Evolutionary conservation across 2,888 invertebrate genomes (phyloP), one percentile per base, ranked within the genome.

Genomic region (Rhagium mordax): DNA sequence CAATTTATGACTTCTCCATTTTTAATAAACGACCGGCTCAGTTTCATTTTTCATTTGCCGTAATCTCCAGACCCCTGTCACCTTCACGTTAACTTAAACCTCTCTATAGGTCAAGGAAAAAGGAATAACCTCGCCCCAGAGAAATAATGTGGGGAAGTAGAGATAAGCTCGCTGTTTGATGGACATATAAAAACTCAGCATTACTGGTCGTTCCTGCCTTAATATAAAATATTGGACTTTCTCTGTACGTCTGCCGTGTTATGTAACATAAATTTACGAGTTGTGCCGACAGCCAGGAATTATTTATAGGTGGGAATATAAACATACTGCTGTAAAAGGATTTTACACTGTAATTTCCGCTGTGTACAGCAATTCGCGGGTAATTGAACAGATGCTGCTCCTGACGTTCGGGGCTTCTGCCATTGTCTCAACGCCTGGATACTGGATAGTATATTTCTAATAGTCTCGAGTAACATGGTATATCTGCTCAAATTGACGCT

Each of bases 181-280:
- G 61, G 47, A 47, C 61, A 7, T n/a, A 47, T 61, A 47, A 61
- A 61, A 61, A 61, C 16, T n/a, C 55, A 55, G 24, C 55, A n/a
- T 18, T 55, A 55, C 20, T 21, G 24, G 55, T 20, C 55, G 55
- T 55, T 55, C 15, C 24, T 24, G 24, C 20, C 24, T 24, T 55
- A 55, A 55, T 55, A n/a, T 24, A 13, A 24, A 55, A 20, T n/a
- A 49, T 18, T 53, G 20, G 21, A 13, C 13, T 53, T n/a, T n/a
- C 53, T 13, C 10, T 21, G 13, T 49, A 49, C 18, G 18, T 16
- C 49, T 53, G 21, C 18, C 4, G 16, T 8, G 53, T 20, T 53
- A 20, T 53, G 5, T 18, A 21, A 53, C 20, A 53, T 53, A 53
- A 53, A 53, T 49, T 18, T 49, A 53, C 21, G 53, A 53, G 13